Evolutionary conservation across 2,888 invertebrate species (phyloP).

Genomic region (Pristionchus mayeri): DNA sequence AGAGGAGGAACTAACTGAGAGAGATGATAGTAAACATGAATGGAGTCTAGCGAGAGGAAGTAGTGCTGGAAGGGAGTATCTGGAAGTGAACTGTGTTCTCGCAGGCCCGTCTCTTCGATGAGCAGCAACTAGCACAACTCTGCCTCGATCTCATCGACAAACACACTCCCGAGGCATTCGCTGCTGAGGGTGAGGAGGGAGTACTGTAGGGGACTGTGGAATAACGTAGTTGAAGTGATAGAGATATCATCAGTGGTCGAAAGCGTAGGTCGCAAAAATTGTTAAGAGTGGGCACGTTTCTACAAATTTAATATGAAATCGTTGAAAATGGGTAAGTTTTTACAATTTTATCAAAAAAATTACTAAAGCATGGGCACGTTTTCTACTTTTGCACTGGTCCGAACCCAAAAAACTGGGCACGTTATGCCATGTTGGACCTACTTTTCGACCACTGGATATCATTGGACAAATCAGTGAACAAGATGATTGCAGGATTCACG

Average conservation of each 20-base stretch:
- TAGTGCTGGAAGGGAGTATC: too few relatives aligned
- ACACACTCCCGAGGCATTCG: slow-evolving; percentile 86
- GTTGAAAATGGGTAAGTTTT: not conserved
- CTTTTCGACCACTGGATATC: too few relatives aligned
- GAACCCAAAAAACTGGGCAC: too few relatives aligned
- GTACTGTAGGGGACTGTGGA: not conserved
- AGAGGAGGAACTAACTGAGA: slow-evolving; percentile 72
- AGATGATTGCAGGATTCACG: slow-evolving; percentile 80
- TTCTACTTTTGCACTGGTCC: too few relatives aligned
- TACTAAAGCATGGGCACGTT: too few relatives aligned
- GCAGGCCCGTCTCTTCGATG: slow-evolving; percentile 86
- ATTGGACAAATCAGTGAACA: too few relatives aligned
- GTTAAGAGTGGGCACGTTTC: too few relatives aligned
- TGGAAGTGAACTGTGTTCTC: not conserved
- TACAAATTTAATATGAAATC: too few relatives aligned
- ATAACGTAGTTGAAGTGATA: not conserved
- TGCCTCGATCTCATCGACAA: slow-evolving; percentile 89
- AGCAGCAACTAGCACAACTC: slow-evolving; percentile 86
- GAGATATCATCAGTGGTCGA: not conserved
- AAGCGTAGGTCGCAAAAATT: too few relatives aligned
- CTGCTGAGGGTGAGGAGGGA: slow-evolving; percentile 81
- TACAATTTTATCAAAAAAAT: too few relatives aligned
- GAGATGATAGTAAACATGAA: not conserved
- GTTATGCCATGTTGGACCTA: too few relatives aligned
- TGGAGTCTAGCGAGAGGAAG: too few relatives aligned